Base-by-base conservation (phyloP, 2,888 invertebrate genomes). In the Chironomus riparius region DNA sequence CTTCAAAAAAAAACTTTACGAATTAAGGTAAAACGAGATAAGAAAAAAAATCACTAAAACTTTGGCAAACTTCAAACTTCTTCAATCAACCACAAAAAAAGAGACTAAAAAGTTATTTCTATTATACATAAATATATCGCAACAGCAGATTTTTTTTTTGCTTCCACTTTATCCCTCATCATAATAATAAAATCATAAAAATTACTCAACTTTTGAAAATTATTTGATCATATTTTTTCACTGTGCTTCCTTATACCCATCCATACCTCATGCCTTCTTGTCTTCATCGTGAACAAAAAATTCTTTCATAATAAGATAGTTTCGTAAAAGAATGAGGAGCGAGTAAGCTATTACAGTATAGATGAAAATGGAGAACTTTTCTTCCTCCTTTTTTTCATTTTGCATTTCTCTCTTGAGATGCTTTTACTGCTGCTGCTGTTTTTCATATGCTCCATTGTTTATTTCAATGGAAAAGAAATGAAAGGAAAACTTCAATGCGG, bases 391-490 rank as follows among this genome's bases (percentile, higher is more conserved):
- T 21, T 22, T 62, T 10, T 38, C 38, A 38, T 38, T 38, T 38
- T 38, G 38, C 38, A 38, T 38, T 38, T 10, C 62, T 65, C 65
- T 56, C 56, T 56, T 56, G 56, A 56, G 56, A 56, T 56, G 18
- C 50, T 50, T 56, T 56, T 65, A 21, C 21, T 65, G 38, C 38
- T 65, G 38, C 38, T 38, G 56, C n/a, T 56, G 56, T 18, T 65
- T 65, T 65, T 65, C 65, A 65, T 65, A 65, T 65, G 65, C 65
- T 65, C 13, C 65, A 65, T 65, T 65, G 65, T 65, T 65, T 65
- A 65, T 65, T 65, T 65, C 65, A 65, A 65, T 65, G 21, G 65
- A 12, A 22, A 22, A 62, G 62, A 65, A 65, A 65, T 13, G 24
- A 24, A 65, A 65, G 21, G 13, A 65, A 24, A 24, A 13, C 24